Percentiles rank a stretch among this genome's conserved stretches.
Conservation (phyloP, 2,888 invertebrate species). For the Lingula anatina region DNA sequence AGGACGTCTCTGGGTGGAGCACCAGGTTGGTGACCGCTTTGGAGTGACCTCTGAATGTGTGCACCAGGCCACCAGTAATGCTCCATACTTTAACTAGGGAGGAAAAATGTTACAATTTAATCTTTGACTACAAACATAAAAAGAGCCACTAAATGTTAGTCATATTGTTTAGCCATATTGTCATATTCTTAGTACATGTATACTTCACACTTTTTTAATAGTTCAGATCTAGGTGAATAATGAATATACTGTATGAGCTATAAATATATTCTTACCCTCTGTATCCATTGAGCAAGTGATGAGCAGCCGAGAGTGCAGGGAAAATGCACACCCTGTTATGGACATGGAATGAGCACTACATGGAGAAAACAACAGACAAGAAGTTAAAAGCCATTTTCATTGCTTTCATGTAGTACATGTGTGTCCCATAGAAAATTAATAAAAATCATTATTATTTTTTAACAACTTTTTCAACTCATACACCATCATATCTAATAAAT, state of each 20-base stretch:
- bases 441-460: too few relatives aligned
- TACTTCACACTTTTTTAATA: background rate
- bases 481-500: too few relatives aligned
- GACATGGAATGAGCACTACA: conserved; percentile 46
- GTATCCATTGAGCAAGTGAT: conserved; percentile 45
- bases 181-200: background rate
- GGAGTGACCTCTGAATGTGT: conserved; percentile 50
- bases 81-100: conserved; percentile 49
- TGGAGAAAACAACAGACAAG: conserved; percentile 3
- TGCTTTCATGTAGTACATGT: too few relatives aligned
- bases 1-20: conserved; percentile 39
- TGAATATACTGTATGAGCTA: background rate
- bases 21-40: conserved; percentile 41
- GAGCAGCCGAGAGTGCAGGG: conserved; percentile 31
- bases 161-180: too few relatives aligned
- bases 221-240: background rate
- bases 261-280: conserved; percentile 30
- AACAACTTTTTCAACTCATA: too few relatives aligned
- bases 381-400: too few relatives aligned
- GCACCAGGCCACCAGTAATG: conserved; percentile 41
- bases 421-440: too few relatives aligned
- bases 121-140: too few relatives aligned
- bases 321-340: conserved; percentile 48
- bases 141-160: background rate
- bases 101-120: too few relatives aligned